Evolutionary conservation across 2,888 invertebrate genomes (phyloP), one percentile per base, ranked within the genome.

Genomic region (Prionchulus punctatus): DNA sequence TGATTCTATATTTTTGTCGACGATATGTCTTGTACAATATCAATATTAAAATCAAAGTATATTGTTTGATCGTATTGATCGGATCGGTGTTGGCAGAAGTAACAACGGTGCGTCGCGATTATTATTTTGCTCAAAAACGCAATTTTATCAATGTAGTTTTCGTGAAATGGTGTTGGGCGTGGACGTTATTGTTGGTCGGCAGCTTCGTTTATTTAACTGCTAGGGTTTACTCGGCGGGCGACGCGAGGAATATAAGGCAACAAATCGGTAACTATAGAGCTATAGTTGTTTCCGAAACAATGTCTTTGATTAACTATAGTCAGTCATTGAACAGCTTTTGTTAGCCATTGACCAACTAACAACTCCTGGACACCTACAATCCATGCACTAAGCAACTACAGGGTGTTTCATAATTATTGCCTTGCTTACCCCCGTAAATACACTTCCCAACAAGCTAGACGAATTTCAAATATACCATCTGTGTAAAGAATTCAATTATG

Each of bases 181-280:
- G 47, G 47, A 45, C 47, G 7, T 23, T 12, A 21, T 12, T 23
- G 7, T 7, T 45, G 47, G 15, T 45, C 7, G 15, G n/a, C 4
- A 12, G 15, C 23, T 45, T 45, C 23, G 23, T 45, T 23, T 45
- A 21, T 23, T 45, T 7, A 18, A 45, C 47, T 45, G 15, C 47
- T 7, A 45, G 23, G 23, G 47, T 85, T 1, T 82, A 85, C 64
- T 86, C 85, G 66, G 87, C 86, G 71, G 88, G 89, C 0, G 82
- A 84, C 62, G 79, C 23, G 30, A 30, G 79, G 62, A 77, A 80
- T 60, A 23, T 45, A n/a, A n/a, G n/a, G n/a, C n/a, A n/a, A n/a
- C n/a, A n/a, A n/a, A n/a, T n/a, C n/a, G n/a, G n/a, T n/a, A n/a
- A n/a, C n/a, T n/a, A n/a, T n/a, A n/a, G n/a, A n/a, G n/a, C n/a